Base-by-base conservation (phyloP, 23 tunicate species). In the Phallusia fumigata region DNA sequence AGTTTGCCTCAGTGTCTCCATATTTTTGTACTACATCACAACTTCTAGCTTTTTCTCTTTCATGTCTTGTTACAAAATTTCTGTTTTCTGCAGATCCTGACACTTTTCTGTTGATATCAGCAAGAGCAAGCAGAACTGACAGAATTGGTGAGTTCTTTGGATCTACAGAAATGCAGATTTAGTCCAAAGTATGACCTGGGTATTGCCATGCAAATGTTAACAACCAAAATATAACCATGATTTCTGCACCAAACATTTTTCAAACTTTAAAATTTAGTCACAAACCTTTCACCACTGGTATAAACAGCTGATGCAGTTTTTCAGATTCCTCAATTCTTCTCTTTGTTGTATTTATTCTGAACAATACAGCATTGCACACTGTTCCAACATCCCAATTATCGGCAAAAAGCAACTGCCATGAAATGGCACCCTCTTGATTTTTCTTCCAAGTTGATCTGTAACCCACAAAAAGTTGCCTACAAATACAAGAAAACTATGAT, bases 291-390 rank as follows among this genome's bases (percentile, higher is more conserved):
- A 82, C 35, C 11, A 12, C 19, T 35, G 65, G 18, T 35, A 33
- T 49, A 10, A 81, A 26, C 8, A 77, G 50, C 53, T 77, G 44
- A 31, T 84, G 50, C 0, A 84, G 51, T 58, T 73, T 77, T 36
- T 84, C 82, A 30, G 82, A 81, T 45, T 84, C 76, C 32, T 77
- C 45, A 65, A 49, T 47, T 28, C 65, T 77, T 36, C 82, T 12
- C 15, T 77, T 69, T 8, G 77, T 77, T 53, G 28, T 33, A 21
- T 82, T 24, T 44, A 84, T 65, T 28, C 76, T 64, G 77, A 77
- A 84, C 50, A 81, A 74, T 12, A 84, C 82, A 32, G 88, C 88
- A 58, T 44, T 32, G 0, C 64, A 40, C 22, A 65, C 32, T 52
- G 36, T 28, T 52, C n/a, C 35, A 19, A 36, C 77, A 36, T 58